phyloP scores from a whole-genome alignment of 2,888 invertebrate species.

The Apodemia duryi region DNA sequence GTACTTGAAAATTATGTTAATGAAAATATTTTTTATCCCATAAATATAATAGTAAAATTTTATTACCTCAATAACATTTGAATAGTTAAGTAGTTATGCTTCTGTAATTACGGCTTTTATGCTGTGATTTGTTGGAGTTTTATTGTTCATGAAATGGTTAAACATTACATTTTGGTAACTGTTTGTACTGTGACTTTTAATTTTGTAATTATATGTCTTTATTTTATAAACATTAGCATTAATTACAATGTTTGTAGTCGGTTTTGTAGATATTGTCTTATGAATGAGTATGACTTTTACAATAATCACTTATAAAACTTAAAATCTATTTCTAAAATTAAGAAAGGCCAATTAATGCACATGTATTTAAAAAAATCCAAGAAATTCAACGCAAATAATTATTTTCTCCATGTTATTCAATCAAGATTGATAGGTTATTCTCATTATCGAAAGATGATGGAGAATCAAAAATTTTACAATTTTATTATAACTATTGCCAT shows the following conservation, averaged over 20 bases:
- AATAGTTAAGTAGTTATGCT: conserved; percentile 15
- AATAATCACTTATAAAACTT: no score
- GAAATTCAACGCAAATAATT: no score
- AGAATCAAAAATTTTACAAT: no score
- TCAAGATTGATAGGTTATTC: no score
- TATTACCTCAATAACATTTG: conserved; percentile 12
- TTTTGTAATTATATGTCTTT: not conserved
- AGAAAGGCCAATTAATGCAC: no score
- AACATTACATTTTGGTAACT: not conserved
- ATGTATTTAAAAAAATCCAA: no score
- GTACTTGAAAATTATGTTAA: conserved; percentile 12
- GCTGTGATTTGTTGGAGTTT: conserved; percentile 5
- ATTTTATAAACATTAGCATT: not conserved
- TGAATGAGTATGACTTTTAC: no score
- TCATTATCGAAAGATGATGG: no score
- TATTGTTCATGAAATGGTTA: conserved; percentile 8
- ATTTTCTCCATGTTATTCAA: no score
- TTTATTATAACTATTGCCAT: no score
- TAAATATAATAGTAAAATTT: conserved; percentile 13
- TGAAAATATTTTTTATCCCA: conserved; percentile 11
- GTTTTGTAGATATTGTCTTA: no score
- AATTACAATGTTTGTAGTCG: not conserved
- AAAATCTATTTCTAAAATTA: no score
- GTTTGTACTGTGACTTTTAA: not conserved
- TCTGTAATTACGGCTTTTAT: conserved; percentile 13